Evolutionary conservation across 2,113 vertebrate genomes (phyloP).

Genomic region (Callaeas wilsoni): DNA sequence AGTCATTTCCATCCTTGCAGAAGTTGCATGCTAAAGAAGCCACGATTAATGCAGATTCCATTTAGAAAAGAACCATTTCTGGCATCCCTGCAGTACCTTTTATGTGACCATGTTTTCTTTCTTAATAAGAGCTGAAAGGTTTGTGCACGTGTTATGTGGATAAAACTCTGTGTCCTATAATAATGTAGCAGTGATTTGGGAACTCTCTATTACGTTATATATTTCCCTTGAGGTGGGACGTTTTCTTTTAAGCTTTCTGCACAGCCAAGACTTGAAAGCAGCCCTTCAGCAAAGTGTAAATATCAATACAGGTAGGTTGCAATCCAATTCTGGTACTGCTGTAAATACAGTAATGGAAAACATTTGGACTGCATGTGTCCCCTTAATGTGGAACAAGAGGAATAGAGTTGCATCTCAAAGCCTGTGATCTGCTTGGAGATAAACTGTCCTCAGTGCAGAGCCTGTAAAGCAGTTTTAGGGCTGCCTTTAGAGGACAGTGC

Average conservation of each 20-base stretch:
- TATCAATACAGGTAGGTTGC: not conserved
- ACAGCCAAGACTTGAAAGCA: not conserved
- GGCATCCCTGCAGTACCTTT: not conserved
- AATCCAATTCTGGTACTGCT: not conserved
- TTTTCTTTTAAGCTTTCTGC: not conserved
- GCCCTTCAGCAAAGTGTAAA: not conserved
- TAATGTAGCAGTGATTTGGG: not conserved
- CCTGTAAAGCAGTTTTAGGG: not conserved
- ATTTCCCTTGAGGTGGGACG: not conserved
- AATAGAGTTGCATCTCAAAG: not conserved
- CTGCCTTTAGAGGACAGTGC: not conserved
- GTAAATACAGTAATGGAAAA: not conserved
- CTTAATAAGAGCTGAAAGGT: not conserved
- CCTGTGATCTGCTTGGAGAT: not conserved
- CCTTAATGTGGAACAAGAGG: not conserved
- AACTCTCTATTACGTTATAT: not conserved
- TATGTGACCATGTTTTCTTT: not conserved
- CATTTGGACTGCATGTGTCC: not conserved
- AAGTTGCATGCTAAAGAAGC: not conserved
- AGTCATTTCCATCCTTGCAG: not conserved
- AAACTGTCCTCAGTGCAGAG: not conserved
- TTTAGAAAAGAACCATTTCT: not conserved
- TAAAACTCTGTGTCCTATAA: not conserved
- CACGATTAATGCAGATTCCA: rapidly evolving
- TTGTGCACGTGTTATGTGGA: not conserved